Evolutionary conservation across 1,140 invertebrate genomes (phyloP), one percentile per base, ranked within the genome.

Genomic region (Pachypeltis micranthus): DNA sequence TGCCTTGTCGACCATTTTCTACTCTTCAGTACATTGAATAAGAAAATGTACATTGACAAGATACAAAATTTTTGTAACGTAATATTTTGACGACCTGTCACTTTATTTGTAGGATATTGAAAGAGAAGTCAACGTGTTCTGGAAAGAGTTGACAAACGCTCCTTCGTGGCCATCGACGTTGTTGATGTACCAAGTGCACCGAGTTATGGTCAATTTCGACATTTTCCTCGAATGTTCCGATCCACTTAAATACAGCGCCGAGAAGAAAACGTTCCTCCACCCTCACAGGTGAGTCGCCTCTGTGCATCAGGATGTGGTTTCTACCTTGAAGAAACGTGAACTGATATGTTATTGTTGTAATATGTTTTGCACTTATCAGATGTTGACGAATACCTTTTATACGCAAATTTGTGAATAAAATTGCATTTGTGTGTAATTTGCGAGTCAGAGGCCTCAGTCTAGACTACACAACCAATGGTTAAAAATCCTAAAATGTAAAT

Each of bases 191-290:
- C 91, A 94, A 75, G 75, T 95, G 2, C 83, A 86, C 60, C 83
- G 87, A 64, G 74, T 94, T 39, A 78, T 90, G 68, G 84, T 85
- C 54, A 92, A 87, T 72, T 83, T 94, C 65, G 93, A 96, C 74
- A 83, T 95, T 62, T 87, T 89, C 67, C 74, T 95, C 27, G 92
- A 95, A 74, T 61, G 75, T 39, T 79, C 80, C 24, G 80, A 82
- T 12, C 73, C 78, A 19, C 84, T 86, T 24, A 31, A 63, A 47
- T 63, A 44, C 69, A 90, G 87, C 72, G 78, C 83, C 4, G 82
- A 84, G 61, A 88, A 90, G 68, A 91, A 91, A 72, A 84, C 89
- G 23, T 90, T 89, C 72, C 83, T 90, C 54, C 62, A 65, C 24
- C 51, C 63, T 25, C 24, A 39, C 29, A 65, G 66, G 67, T 68